phyloP scores from a whole-genome alignment of 2,113 vertebrate genomes.

The Mirza zaza region DNA sequence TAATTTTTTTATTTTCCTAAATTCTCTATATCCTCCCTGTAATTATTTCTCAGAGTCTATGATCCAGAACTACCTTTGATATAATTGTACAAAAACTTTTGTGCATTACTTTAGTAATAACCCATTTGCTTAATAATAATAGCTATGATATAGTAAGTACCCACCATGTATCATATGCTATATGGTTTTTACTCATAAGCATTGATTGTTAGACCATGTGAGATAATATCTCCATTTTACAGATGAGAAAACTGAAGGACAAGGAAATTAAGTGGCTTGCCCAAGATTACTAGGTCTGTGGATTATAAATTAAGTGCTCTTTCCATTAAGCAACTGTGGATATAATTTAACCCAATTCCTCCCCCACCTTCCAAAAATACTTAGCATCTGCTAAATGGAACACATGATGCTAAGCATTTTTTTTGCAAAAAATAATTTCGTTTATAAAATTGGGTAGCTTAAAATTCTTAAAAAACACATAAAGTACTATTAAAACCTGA shows the following conservation, averaged over 20 bases:
- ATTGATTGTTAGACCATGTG: not conserved
- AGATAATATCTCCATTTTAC: not conserved
- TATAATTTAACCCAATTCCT: conserved; percentile 1
- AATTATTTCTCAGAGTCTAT: not conserved
- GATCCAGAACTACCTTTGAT: not conserved
- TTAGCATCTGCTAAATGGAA: not conserved
- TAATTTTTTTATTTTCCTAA: conserved; percentile 21
- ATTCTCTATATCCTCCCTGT: not conserved
- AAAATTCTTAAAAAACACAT: conserved; percentile 47
- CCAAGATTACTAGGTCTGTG: not conserved
- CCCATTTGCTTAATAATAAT: not conserved
- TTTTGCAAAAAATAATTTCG: conserved; percentile 18
- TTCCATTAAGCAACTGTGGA: not conserved
- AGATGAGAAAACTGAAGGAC: not conserved
- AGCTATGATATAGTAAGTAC: not conserved
- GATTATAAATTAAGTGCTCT: conserved; percentile 24
- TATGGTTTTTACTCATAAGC: not conserved
- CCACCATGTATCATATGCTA: not conserved
- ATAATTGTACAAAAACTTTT: not conserved
- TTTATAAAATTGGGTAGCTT: conserved; percentile 41
- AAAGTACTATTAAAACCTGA: conserved; percentile 10
- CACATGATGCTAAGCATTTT: not conserved
- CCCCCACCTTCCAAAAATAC: not conserved
- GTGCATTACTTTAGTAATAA: not conserved
- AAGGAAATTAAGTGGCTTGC: not conserved